Conservation (phyloP, 2,888 invertebrate species). For the Eulithis testata region DNA sequence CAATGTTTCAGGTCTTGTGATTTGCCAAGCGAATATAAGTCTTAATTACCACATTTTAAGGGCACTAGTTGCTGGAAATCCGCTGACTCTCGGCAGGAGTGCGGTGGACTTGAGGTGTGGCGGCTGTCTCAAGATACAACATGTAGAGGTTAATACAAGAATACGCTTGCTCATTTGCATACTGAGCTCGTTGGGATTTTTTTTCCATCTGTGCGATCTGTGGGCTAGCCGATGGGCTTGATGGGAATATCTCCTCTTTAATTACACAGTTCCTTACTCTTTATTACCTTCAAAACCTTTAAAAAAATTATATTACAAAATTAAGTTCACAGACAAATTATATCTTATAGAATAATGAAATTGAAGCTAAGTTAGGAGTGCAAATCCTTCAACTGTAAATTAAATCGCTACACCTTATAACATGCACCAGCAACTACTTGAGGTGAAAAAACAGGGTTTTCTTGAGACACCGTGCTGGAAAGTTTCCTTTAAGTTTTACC, state of each 20-base stretch:
- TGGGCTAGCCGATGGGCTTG: too few species aligned
- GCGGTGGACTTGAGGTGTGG: conserved; percentile 61
- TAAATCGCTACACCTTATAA: conserved; percentile 18
- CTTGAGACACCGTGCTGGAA: conserved; percentile 68
- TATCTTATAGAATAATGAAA: too few species aligned
- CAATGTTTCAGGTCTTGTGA: conserved; percentile 64
- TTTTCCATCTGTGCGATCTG: too few species aligned
- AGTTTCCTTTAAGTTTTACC: conserved; percentile 56
- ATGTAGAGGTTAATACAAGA: not conserved
- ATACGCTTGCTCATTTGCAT: too few species aligned
- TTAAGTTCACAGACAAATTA: too few species aligned
- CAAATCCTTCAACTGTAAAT: too few species aligned
- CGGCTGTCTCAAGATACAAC: conserved; percentile 47
- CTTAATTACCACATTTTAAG: conserved; percentile 77
- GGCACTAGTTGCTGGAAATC: conserved; percentile 61
- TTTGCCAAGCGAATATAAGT: conserved; percentile 75
- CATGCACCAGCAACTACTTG: conserved; percentile 36
- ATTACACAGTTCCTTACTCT: too few species aligned
- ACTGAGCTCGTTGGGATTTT: too few species aligned
- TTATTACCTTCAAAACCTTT: too few species aligned
- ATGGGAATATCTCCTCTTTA: too few species aligned
- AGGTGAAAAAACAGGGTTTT: conserved; percentile 68
- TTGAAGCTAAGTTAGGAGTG: too few species aligned
- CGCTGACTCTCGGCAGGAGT: conserved; percentile 51
- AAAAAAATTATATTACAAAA: too few species aligned